Conservation (phyloP, 92 coral and sea anemone species). For the Heteractis magnifica region DNA sequence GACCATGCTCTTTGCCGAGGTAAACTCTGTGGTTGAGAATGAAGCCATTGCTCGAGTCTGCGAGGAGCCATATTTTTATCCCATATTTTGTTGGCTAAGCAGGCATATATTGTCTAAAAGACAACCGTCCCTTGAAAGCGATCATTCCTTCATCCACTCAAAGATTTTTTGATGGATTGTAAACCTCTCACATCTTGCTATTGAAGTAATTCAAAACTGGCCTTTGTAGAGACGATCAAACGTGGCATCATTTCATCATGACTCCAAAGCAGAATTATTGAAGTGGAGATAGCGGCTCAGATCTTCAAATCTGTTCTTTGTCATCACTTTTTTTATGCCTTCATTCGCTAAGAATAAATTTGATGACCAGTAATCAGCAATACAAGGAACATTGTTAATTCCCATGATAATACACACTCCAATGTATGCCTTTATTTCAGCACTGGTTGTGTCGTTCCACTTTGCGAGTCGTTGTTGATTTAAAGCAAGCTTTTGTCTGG, state of each 20-base stretch:
- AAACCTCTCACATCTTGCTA: not conserved
- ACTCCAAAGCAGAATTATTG: conserved; percentile 5
- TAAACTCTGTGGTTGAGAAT: too few species aligned
- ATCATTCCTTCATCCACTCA: conserved; percentile 43
- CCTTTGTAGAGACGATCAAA: conserved; percentile 6
- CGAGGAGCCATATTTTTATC: conserved; percentile 35
- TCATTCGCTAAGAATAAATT: not conserved
- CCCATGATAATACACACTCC: not conserved
- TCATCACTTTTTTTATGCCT: not conserved
- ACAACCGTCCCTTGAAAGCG: conserved; percentile 34
- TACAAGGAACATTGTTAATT: not conserved
- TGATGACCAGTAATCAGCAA: not conserved
- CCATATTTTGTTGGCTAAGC: conserved; percentile 32
- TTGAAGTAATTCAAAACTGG: too few species aligned
- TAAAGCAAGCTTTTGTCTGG: not conserved
- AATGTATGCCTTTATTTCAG: not conserved
- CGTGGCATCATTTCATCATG: conserved; percentile 25
- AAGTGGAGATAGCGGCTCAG: not conserved
- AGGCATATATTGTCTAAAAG: conserved; percentile 37
- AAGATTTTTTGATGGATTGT: not conserved
- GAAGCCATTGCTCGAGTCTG: conserved; percentile 3
- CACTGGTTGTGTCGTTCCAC: not conserved
- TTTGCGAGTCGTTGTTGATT: not conserved
- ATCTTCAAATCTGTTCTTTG: not conserved
- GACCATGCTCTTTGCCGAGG: too few species aligned